Evolutionary conservation across 2,888 invertebrate species (phyloP).

Genomic region (Lasioglossum morio): DNA sequence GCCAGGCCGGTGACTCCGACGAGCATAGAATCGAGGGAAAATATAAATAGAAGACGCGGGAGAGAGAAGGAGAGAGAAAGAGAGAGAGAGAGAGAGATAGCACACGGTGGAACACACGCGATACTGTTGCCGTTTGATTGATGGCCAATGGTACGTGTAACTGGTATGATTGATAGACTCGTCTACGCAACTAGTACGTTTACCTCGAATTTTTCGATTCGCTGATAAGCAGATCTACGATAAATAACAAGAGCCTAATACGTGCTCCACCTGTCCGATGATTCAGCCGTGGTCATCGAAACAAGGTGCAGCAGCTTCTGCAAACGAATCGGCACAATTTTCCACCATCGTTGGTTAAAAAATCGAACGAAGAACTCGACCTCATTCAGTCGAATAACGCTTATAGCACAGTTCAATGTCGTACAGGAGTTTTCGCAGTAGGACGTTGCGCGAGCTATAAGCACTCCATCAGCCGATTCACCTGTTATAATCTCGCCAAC

Average conservation of each 20-base stretch:
- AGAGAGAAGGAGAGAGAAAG: neutral
- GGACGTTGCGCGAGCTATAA: neutral
- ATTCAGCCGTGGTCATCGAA: slow-evolving; percentile 28
- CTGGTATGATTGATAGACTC: slow-evolving; percentile 54
- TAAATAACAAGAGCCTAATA: slow-evolving; percentile 55
- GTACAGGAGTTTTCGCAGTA: neutral
- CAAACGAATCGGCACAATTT: neutral
- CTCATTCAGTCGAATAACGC: neutral
- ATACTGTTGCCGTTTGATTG: slow-evolving; percentile 46
- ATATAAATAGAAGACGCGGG: slow-evolving; percentile 50
- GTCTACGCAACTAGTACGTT: slow-evolving; percentile 46
- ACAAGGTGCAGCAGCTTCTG: neutral
- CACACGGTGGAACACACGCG: slow-evolving; percentile 14
- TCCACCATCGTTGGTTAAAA: neutral
- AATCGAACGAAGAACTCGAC: neutral
- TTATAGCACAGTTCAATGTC: neutral
- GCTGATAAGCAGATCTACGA: slow-evolving; percentile 54
- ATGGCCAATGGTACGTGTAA: slow-evolving; percentile 44
- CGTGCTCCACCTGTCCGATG: slow-evolving; percentile 29
- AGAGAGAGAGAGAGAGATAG: neutral
- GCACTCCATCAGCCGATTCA: neutral
- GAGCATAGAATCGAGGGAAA: slow-evolving; percentile 34
- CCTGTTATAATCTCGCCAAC: neutral
- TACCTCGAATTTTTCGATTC: slow-evolving; percentile 56
- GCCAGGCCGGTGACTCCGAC: slow-evolving; percentile 20